A percentile compares a stretch with the other conserved stretches of the same genome.
Evolutionary conservation across 2,113 vertebrate species (phyloP).

Genomic region (Laterallus jamaicensis): DNA sequence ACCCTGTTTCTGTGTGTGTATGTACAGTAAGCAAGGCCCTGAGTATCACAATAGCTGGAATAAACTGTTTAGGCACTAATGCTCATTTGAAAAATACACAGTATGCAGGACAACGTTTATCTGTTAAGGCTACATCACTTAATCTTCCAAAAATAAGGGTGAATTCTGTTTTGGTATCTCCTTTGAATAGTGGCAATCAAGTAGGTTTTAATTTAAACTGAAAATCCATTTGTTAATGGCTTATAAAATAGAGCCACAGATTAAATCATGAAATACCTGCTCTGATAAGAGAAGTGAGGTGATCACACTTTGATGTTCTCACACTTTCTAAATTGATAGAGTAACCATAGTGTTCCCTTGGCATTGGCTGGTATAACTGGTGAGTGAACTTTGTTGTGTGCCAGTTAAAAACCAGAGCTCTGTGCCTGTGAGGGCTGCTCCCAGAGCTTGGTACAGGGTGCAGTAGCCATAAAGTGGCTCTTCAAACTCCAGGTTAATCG

Average conservation of each 20-base stretch:
- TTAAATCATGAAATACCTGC: not conserved
- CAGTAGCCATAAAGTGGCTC: not conserved
- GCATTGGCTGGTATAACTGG: not conserved
- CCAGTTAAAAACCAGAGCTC: not conserved
- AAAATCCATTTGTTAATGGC: not conserved
- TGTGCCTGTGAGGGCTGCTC: rapidly evolving
- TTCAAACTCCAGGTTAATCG: not conserved
- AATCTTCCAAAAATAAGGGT: not conserved
- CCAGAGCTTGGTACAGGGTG: not conserved
- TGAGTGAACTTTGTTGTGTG: not conserved
- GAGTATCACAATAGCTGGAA: conserved; percentile 53
- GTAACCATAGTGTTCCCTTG: rapidly evolving
- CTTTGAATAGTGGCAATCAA: not conserved
- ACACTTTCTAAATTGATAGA: not conserved
- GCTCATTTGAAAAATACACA: conserved; percentile 31
- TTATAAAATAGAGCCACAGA: not conserved
- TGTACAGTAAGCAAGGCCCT: conserved; percentile 38
- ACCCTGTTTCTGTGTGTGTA: not conserved
- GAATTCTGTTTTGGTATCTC: not conserved
- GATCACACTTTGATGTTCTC: not conserved
- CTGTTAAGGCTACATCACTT: conserved; percentile 34
- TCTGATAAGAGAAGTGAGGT: not conserved
- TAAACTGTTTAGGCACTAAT: conserved; percentile 44
- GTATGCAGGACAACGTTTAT: not conserved
- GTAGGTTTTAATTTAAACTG: not conserved